These are phyloP conservation scores for Drosophila truncata DNA, from an alignment of 1,140 invertebrate species.

Conservation along the genomic window DNA sequence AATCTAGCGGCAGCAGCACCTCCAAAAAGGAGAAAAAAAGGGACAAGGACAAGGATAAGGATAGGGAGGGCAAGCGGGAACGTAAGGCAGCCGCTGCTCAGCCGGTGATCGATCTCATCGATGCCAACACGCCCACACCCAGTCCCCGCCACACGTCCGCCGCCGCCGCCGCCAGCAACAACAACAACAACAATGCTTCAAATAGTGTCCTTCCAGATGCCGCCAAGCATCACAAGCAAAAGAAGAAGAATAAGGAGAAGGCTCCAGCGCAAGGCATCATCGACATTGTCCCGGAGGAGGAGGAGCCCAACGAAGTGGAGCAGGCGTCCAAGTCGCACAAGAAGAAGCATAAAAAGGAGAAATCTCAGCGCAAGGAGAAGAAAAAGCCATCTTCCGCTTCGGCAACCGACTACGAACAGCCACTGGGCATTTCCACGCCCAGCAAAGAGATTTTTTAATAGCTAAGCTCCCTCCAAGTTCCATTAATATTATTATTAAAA, in stretches of 20 bases:
- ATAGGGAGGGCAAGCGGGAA: slow-evolving; percentile 34
- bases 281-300: slow-evolving; percentile 23
- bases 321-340: slow-evolving; percentile 66
- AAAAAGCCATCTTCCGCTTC: slow-evolving; percentile 26
- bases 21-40: slow-evolving; percentile 65
- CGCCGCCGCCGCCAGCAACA: too few relatives aligned
- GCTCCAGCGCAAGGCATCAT: slow-evolving; percentile 41
- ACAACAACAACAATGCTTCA: slow-evolving; percentile 5
- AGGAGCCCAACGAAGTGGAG: neutral
- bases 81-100: slow-evolving; percentile 12
- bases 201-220: slow-evolving; percentile 25
- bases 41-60: slow-evolving; percentile 56
- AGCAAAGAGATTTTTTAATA: slow-evolving; percentile 92
- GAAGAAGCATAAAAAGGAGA: slow-evolving; percentile 79
- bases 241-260: slow-evolving; percentile 86
- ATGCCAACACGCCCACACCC: slow-evolving; percentile 48
- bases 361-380: slow-evolving; percentile 63
- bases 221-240: slow-evolving; percentile 60
- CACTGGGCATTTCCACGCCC: slow-evolving; percentile 95
- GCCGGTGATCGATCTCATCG: slow-evolving; percentile 58
- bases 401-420: slow-evolving; percentile 89
- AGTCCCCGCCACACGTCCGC: slow-evolving; percentile 49
- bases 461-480: slow-evolving; percentile 42
- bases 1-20: neutral
- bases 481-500: slow-evolving; percentile 33